Conservation (phyloP, 2,113 vertebrate species). For the Calypte anna region DNA sequence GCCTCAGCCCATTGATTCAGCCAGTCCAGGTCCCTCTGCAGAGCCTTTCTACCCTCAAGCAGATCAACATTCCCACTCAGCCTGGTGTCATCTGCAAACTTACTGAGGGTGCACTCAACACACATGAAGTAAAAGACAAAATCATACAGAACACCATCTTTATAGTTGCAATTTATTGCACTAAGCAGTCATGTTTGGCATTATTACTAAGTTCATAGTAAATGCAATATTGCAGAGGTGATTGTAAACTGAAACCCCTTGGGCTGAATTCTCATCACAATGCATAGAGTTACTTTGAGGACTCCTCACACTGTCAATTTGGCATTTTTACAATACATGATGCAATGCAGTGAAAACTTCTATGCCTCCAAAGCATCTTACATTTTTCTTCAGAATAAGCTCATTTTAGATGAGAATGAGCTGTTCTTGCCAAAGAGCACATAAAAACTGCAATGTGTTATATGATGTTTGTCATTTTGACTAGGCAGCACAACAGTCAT, state of each 20-base stretch:
- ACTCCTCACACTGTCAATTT: not conserved
- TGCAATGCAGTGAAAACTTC: not conserved
- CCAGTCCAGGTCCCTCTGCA: not conserved
- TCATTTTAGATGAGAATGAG: conserved; percentile 6
- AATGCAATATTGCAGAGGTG: not conserved
- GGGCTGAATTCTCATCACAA: not conserved
- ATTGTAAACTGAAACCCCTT: not conserved
- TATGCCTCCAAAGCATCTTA: not conserved
- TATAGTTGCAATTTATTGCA: not conserved
- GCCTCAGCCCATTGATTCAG: not conserved
- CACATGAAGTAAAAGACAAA: not conserved
- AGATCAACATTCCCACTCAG: not conserved
- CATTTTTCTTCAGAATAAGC: not conserved
- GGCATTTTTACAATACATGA: not conserved
- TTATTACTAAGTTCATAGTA: not conserved
- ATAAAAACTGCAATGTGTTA: not conserved
- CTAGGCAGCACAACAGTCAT: not conserved
- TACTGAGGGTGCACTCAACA: not conserved
- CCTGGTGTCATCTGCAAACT: not conserved
- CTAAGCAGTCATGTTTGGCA: not conserved
- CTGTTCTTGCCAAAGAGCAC: conserved; percentile 6
- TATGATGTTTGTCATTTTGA: not conserved
- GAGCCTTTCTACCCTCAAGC: not conserved
- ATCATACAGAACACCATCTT: not conserved
- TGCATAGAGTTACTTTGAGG: not conserved